Evolutionary conservation across 2,797 vertebrate genomes (phyloP).

Genomic region (Aulostomus chinensis): DNA sequence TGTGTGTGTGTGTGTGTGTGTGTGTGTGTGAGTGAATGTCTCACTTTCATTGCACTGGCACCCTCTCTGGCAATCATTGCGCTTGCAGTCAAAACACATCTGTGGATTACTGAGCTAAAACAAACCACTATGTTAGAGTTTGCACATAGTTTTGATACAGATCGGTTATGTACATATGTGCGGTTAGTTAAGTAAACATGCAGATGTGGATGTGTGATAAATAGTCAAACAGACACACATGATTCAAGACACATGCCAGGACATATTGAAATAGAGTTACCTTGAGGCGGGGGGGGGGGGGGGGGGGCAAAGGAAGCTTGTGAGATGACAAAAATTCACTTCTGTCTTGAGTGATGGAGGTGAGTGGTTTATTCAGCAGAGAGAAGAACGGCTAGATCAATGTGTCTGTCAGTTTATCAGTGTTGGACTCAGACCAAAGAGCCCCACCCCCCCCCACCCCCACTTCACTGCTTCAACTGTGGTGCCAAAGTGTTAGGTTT

Average conservation of each 20-base stretch:
- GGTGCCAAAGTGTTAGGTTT: slow-evolving; percentile 32
- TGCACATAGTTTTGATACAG: slow-evolving; percentile 31
- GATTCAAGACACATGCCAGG: background rate
- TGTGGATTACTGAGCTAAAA: slow-evolving; percentile 34
- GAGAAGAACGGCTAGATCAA: slow-evolving; percentile 15
- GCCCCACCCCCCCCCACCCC: slow-evolving; percentile 18
- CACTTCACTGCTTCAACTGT: slow-evolving; percentile 21
- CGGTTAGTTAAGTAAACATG: slow-evolving; percentile 28
- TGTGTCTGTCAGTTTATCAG: slow-evolving; percentile 59
- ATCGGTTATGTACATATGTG: slow-evolving; percentile 31
- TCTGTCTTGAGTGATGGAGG: slow-evolving; percentile 17
- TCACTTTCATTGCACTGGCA: slow-evolving; percentile 37
- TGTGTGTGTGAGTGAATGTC: slow-evolving; percentile 23
- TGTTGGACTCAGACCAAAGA: slow-evolving; percentile 45
- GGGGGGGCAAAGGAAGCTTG: slow-evolving; percentile 1
- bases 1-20: slow-evolving; percentile 22
- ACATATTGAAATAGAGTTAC: background rate
- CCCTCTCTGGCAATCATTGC: slow-evolving; percentile 38
- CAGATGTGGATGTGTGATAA: slow-evolving; percentile 16
- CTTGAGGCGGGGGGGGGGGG: background rate
- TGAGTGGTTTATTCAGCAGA: slow-evolving; percentile 15
- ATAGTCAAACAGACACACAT: slow-evolving; percentile 28
- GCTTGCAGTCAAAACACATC: slow-evolving; percentile 50
- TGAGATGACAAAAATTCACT: slow-evolving; percentile 28
- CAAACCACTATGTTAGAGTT: slow-evolving; percentile 38